Evolutionary conservation across 2,888 invertebrate species (phyloP).

Genomic region (Tribolium freemani): DNA sequence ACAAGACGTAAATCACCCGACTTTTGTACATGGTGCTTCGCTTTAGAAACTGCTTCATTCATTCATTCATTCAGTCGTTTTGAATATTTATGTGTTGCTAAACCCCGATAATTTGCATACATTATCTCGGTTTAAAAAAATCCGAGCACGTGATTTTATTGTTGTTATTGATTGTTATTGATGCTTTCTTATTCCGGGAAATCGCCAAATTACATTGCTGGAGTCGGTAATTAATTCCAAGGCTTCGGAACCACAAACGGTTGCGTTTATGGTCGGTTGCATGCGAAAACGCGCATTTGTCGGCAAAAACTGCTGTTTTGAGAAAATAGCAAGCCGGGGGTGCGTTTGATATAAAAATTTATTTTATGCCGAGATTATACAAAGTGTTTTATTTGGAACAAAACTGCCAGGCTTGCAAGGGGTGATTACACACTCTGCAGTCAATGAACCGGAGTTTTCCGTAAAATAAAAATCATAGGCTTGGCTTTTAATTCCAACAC

Average conservation of each 20-base stretch:
- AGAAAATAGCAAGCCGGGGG: neutral
- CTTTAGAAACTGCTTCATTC: neutral
- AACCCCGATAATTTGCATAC: slow-evolving; percentile 2
- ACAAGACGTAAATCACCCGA: neutral
- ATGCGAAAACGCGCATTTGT: neutral
- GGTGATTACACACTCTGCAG: too few relatives aligned
- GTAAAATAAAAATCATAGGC: too few relatives aligned
- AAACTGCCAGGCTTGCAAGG: neutral
- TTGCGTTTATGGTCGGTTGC: neutral
- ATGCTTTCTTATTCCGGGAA: neutral
- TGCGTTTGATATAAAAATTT: neutral
- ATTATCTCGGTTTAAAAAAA: neutral
- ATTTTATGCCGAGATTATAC: neutral
- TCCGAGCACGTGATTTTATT: neutral
- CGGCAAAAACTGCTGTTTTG: neutral
- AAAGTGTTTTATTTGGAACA: neutral
- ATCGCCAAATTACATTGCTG: neutral
- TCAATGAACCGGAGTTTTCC: too few relatives aligned
- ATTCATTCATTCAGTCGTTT: neutral
- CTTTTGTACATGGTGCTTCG: slow-evolving; percentile 7
- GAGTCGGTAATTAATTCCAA: neutral
- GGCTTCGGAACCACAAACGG: neutral
- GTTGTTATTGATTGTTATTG: neutral
- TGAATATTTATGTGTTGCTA: slow-evolving; percentile 22
- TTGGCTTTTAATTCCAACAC: too few relatives aligned